A percentile compares a stretch with the other conserved stretches of the same genome.
Evolutionary conservation across 2,113 vertebrate species (phyloP).

Genomic region (Rhinogobius similis): DNA sequence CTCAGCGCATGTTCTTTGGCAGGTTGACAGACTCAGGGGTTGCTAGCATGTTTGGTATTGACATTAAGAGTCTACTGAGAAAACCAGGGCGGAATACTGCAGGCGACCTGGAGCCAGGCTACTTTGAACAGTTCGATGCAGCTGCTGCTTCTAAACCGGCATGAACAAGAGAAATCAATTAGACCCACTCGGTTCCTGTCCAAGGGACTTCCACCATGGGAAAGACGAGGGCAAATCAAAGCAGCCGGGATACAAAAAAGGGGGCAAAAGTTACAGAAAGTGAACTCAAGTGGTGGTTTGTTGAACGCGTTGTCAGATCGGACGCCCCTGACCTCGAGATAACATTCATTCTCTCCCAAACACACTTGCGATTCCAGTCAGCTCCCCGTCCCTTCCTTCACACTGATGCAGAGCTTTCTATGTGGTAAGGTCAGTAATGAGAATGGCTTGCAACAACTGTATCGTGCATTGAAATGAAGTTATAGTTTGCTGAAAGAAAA

Average conservation of each 20-base stretch:
- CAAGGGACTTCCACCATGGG: constrained; percentile 55
- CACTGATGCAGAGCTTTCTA: constrained; percentile 11
- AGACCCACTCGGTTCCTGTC: constrained; percentile 69
- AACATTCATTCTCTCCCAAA: constrained; percentile 37
- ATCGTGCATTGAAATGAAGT: constrained; percentile 27
- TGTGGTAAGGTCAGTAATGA: constrained; percentile 43
- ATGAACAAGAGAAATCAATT: constrained; percentile 79
- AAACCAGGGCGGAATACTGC: constrained; percentile 47
- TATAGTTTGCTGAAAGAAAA: constrained; percentile 21
- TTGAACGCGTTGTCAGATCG: constrained; percentile 44
- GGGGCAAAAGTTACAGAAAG: constrained; percentile 42
- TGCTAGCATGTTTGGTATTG: constrained; percentile 44
- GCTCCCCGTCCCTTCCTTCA: constrained; percentile 15
- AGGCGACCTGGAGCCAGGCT: constrained; percentile 61
- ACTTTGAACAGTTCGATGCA: constrained; percentile 66
- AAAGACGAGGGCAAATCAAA: constrained; percentile 53
- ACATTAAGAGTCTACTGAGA: constrained; percentile 36
- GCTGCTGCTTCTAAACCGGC: constrained; percentile 54
- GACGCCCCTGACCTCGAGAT: constrained; percentile 50
- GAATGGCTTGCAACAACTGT: constrained; percentile 27
- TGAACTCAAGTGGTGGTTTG: constrained; percentile 53
- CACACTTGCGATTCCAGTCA: constrained; percentile 48
- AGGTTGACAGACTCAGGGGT: constrained; percentile 30
- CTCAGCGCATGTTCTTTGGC: constrained; percentile 12
- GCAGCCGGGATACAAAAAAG: constrained; percentile 18